Conservation (phyloP, 2,113 vertebrate genomes). For the Lepus europaeus region DNA sequence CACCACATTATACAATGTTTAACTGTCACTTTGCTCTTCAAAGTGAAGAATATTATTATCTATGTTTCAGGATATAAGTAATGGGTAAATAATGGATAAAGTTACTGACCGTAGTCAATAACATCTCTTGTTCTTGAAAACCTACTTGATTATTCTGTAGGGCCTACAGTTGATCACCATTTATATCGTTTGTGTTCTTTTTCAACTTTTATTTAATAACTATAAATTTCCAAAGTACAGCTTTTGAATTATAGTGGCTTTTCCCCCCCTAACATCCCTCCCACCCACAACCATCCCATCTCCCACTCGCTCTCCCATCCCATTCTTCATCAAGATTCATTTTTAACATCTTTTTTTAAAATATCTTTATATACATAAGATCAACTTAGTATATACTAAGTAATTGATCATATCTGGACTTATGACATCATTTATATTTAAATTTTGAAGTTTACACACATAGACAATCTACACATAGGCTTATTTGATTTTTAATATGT, state of each 20-base stretch:
- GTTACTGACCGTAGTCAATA: background rate
- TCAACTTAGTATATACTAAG: too few relatives aligned
- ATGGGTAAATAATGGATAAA: background rate
- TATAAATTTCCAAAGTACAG: too few relatives aligned
- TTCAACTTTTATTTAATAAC: too few relatives aligned
- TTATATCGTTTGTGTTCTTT: background rate
- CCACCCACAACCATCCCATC: too few relatives aligned
- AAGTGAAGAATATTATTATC: background rate
- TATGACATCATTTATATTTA: background rate
- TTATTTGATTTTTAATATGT: background rate
- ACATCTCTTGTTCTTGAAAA: background rate
- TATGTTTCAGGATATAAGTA: background rate
- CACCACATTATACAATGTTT: background rate
- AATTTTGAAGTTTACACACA: background rate
- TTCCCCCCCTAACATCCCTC: too few relatives aligned
- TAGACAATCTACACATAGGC: background rate
- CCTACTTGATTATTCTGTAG: background rate
- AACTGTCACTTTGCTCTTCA: background rate
- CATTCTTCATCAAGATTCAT: too few relatives aligned
- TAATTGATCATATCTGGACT: background rate
- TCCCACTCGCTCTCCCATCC: too few relatives aligned
- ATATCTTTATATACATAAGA: too few relatives aligned
- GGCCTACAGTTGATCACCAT: rapidly evolving
- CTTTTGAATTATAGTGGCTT: too few relatives aligned
- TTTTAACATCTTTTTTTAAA: too few relatives aligned